Conservation (phyloP, 2,113 vertebrate species). For the Corydoras maculifer region DNA sequence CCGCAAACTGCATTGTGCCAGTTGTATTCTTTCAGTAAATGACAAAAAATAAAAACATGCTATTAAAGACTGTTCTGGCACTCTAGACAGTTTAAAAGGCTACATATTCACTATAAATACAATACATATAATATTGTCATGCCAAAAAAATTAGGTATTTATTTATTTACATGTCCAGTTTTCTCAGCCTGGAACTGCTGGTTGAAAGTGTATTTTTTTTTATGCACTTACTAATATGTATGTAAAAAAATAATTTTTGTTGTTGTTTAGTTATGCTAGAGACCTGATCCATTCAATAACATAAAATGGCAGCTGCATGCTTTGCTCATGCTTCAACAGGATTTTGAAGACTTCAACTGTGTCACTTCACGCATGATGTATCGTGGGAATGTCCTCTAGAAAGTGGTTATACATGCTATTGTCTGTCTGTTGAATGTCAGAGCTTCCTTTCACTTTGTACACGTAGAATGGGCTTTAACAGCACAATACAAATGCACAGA, state of each 20-base stretch:
- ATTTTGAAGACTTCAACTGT: neutral
- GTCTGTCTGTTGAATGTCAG: constrained; percentile 13
- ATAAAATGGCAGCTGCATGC: neutral
- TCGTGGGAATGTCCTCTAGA: constrained; percentile 16
- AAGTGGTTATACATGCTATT: constrained; percentile 27
- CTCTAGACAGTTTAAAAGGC: too few relatives aligned
- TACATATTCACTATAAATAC: neutral
- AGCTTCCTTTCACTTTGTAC: constrained; percentile 6
- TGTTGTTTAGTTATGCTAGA: too few relatives aligned
- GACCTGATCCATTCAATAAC: neutral
- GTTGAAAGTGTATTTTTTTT: constrained; percentile 9
- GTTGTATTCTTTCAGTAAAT: constrained; percentile 40
- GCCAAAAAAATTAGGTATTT: constrained; percentile 1
- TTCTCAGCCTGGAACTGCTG: constrained; percentile 26
- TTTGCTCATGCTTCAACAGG: neutral
- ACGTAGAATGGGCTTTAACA: constrained; percentile 25
- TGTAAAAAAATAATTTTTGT: constrained; percentile 5
- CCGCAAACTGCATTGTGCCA: constrained; percentile 27
- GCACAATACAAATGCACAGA: constrained; percentile 43
- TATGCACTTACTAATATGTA: neutral
- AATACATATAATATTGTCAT: constrained; percentile 1
- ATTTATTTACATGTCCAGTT: constrained; percentile 16
- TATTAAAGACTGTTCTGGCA: too few relatives aligned
- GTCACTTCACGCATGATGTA: neutral
- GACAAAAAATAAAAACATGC: constrained; percentile 6